Percentiles rank a stretch among this genome's conserved stretches.
These are phyloP conservation scores for Colaptes auratus DNA, from an alignment of 2,113 vertebrate genomes.

Conservation along the genomic window DNA sequence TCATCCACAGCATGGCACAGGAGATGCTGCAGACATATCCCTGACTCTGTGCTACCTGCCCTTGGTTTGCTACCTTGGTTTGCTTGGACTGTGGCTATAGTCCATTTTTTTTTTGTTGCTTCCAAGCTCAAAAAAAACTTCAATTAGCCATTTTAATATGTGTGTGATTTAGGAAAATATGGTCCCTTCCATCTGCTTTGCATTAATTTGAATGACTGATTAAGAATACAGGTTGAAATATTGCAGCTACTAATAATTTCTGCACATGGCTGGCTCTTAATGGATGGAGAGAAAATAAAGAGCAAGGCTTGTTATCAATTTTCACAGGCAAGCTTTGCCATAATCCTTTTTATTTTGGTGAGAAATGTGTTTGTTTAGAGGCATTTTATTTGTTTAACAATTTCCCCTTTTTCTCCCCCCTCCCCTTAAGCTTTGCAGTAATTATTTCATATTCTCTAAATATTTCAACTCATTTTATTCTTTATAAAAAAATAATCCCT, in stretches of 20 bases:
- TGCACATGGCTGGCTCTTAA: slow-evolving; percentile 60
- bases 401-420: background rate
- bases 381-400: slow-evolving; percentile 44
- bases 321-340: slow-evolving; percentile 45
- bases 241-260: slow-evolving; percentile 63
- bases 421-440: slow-evolving; percentile 3
- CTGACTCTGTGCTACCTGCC: fast-evolving
- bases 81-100: background rate
- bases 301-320: slow-evolving; percentile 65
- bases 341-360: slow-evolving; percentile 56
- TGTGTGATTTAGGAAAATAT: slow-evolving; percentile 48
- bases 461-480: background rate
- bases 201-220: slow-evolving; percentile 61
- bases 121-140: background rate
- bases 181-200: slow-evolving; percentile 60
- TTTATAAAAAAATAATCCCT: background rate
- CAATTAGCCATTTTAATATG: background rate
- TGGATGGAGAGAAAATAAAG: slow-evolving; percentile 32
- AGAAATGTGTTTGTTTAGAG: slow-evolving; percentile 46
- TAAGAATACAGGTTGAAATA: slow-evolving; percentile 70
- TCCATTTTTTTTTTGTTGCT: background rate
- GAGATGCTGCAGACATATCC: background rate
- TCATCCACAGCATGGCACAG: fast-evolving
- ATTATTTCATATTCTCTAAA: background rate
- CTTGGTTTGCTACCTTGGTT: background rate